phyloP scores from a whole-genome alignment of 2,888 invertebrate species.

The Omphaloscelis lunosa region DNA sequence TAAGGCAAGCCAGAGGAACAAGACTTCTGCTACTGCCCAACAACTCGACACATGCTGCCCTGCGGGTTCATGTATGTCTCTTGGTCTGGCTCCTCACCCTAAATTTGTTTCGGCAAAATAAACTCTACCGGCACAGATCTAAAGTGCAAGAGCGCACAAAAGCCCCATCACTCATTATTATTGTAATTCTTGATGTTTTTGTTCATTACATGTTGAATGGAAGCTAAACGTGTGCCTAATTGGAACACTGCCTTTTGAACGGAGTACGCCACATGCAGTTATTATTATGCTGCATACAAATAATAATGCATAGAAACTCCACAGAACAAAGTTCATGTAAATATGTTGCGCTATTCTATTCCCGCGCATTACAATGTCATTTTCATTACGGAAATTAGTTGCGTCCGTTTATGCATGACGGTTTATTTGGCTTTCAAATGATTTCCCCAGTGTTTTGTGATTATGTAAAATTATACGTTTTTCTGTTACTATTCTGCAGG shows the following conservation, averaged over 20 bases:
- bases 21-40: too few species aligned
- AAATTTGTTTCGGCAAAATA: too few species aligned
- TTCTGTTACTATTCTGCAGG: conserved; percentile 9
- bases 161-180: too few species aligned
- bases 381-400: conserved; percentile 62
- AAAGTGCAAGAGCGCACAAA: too few species aligned
- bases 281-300: conserved; percentile 32
- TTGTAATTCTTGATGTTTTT: conserved; percentile 20
- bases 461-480: conserved; percentile 32
- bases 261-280: conserved; percentile 33
- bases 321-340: conserved; percentile 64
- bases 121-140: too few species aligned
- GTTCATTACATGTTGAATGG: conserved; percentile 26
- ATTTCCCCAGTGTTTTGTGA: conserved; percentile 29
- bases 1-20: too few species aligned
- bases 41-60: too few species aligned
- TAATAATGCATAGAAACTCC: conserved; percentile 43
- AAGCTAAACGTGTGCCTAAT: conserved; percentile 30
- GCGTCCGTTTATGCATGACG: conserved; percentile 52
- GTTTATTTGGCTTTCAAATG: conserved; percentile 54
- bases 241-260: conserved; percentile 31
- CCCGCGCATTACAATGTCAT: conserved; percentile 59
- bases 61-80: too few species aligned
- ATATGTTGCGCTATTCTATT: conserved; percentile 51
- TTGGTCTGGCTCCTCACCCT: too few species aligned